These are phyloP conservation scores for Masnerella sp. DNA, from an alignment of 2,888 invertebrate genomes.

Conservation along the genomic window DNA sequence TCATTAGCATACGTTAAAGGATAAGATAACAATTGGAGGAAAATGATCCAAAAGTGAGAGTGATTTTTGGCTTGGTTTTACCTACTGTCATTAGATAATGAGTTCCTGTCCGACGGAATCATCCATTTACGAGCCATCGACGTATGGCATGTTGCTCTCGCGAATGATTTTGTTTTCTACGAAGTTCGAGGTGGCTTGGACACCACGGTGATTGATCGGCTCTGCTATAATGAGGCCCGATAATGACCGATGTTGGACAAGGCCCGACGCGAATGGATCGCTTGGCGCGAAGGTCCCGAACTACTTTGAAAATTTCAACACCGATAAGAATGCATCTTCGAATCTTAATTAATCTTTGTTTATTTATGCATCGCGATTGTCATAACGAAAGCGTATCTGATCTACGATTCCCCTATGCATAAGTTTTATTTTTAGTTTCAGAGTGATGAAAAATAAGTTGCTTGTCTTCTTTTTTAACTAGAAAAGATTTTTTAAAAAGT, in stretches of 20 bases:
- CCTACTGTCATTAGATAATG: constrained; percentile 35
- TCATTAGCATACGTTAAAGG: constrained; percentile 32
- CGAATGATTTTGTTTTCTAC: constrained; percentile 48
- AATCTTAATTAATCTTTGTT: constrained; percentile 51
- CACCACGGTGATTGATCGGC: constrained; percentile 74
- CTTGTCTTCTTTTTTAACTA: constrained; percentile 3
- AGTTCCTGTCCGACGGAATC: constrained; percentile 24
- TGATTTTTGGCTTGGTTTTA: constrained; percentile 8
- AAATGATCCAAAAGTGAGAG: background rate
- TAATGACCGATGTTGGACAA: constrained; percentile 76
- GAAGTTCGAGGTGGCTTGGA: constrained; percentile 56
- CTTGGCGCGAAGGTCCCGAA: background rate
- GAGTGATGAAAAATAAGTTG: constrained; percentile 2
- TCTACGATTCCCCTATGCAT: background rate
- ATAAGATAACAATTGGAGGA: constrained; percentile 25
- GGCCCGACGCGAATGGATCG: constrained; percentile 45
- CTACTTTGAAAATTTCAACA: constrained; percentile 37
- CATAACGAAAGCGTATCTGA: constrained; percentile 27
- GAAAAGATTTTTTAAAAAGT: background rate
- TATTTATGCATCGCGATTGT: constrained; percentile 39
- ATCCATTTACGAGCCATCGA: constrained; percentile 31
- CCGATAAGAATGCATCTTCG: constrained; percentile 36
- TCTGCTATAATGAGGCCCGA: constrained; percentile 77
- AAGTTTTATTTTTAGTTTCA: constrained; percentile 6
- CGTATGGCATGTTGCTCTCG: constrained; percentile 21